Conservation (phyloP, 2,113 vertebrate species). For the Spilogale gracilis region DNA sequence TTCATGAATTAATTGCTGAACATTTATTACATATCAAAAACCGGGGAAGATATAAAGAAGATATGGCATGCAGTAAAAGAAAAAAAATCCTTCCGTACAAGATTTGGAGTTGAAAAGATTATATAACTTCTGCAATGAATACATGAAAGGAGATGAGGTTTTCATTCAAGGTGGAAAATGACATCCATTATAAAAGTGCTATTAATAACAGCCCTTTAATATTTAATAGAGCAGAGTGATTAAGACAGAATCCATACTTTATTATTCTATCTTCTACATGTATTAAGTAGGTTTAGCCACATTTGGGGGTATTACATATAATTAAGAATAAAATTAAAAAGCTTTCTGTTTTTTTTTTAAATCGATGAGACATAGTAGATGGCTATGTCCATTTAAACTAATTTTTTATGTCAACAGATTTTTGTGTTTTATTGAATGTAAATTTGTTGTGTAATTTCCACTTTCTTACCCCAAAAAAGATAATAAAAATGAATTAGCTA, state of each 20-base stretch:
- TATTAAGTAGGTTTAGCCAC: slow-evolving; percentile 79
- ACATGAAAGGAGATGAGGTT: slow-evolving; percentile 79
- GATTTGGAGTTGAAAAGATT: slow-evolving; percentile 69
- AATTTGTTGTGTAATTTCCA: neutral
- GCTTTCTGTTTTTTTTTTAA: neutral
- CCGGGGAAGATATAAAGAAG: slow-evolving; percentile 27
- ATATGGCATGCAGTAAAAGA: neutral
- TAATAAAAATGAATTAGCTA: neutral
- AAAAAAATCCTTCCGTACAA: slow-evolving; percentile 41
- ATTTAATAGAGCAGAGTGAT: slow-evolving; percentile 82
- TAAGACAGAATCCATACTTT: slow-evolving; percentile 84
- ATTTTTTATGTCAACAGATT: neutral
- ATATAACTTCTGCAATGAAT: slow-evolving; percentile 71
- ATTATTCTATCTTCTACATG: slow-evolving; percentile 84
- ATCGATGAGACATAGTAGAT: neutral
- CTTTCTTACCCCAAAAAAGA: neutral
- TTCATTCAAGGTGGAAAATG: slow-evolving; percentile 82
- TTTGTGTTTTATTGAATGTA: neutral
- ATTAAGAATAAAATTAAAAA: slow-evolving; percentile 78
- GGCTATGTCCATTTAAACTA: neutral
- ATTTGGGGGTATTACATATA: slow-evolving; percentile 69
- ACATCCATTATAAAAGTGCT: slow-evolving; percentile 83
- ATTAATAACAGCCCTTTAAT: slow-evolving; percentile 84
- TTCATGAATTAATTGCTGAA: neutral
- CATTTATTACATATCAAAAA: neutral